Evolutionary conservation across 2,888 invertebrate genomes (phyloP).

Genomic region (Crossocerus cetratus): DNA sequence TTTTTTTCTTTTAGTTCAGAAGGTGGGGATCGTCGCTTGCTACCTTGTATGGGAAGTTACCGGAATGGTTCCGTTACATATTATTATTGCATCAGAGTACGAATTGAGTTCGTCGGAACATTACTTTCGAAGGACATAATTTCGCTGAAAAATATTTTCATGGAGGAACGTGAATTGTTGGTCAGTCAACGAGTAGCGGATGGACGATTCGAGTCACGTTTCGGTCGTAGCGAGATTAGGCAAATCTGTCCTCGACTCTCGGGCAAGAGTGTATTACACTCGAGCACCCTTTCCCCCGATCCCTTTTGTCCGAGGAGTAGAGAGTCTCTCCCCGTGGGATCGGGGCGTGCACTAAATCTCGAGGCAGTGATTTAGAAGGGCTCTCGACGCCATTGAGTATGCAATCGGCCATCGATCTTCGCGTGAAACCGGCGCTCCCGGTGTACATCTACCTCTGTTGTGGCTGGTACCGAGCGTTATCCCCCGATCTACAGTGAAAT

Average conservation of each 20-base stretch:
- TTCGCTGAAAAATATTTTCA: too few species aligned
- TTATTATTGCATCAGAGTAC: too few species aligned
- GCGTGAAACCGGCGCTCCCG: slow-evolving; percentile 51
- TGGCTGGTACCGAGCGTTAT: slow-evolving; percentile 47
- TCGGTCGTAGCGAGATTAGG: background rate
- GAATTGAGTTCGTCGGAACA: too few species aligned
- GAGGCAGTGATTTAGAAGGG: slow-evolving; percentile 63
- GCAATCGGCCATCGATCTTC: slow-evolving; percentile 67
- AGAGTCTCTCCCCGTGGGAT: slow-evolving; percentile 18
- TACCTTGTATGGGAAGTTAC: too few species aligned
- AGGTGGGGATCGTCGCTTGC: too few species aligned
- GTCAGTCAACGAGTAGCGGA: background rate
- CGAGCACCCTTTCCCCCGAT: slow-evolving; percentile 15
- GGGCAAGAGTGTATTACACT: background rate
- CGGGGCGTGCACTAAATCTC: slow-evolving; percentile 48
- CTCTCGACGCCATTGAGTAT: slow-evolving; percentile 59
- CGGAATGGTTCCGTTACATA: too few species aligned
- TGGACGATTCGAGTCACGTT: background rate
- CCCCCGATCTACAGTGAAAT: slow-evolving; percentile 49
- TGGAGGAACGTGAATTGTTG: too few species aligned
- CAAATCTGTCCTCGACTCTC: background rate
- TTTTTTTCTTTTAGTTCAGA: too few species aligned
- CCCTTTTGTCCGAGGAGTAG: slow-evolving; percentile 46
- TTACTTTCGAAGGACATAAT: too few species aligned
- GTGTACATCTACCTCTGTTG: slow-evolving; percentile 48